These are phyloP conservation scores for Oreochromis tanganicae DNA, from an alignment of 2,113 vertebrate species.

Conservation along the genomic window DNA sequence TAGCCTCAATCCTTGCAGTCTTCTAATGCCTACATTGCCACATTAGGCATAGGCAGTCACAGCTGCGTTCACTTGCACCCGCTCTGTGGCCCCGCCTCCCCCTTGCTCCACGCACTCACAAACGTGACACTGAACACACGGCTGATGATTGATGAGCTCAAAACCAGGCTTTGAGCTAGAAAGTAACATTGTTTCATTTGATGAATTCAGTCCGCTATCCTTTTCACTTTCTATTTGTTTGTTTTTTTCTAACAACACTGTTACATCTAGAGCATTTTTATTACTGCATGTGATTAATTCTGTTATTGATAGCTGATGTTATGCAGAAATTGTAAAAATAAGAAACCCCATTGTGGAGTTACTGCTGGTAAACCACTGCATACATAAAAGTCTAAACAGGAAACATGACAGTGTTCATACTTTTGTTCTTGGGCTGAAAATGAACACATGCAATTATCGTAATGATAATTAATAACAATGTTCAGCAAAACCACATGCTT, in stretches of 20 bases:
- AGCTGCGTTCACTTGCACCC: neutral
- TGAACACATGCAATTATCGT: neutral
- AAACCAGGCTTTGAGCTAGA: slow-evolving; percentile 34
- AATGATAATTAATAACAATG: neutral
- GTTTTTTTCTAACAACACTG: neutral
- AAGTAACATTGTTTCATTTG: slow-evolving; percentile 43
- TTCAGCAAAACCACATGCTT: neutral
- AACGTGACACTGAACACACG: slow-evolving; percentile 34
- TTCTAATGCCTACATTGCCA: neutral
- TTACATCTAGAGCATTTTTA: neutral
- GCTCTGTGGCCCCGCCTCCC: neutral
- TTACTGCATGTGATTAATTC: neutral
- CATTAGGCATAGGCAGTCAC: slow-evolving; percentile 17
- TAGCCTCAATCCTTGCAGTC: neutral
- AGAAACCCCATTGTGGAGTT: neutral
- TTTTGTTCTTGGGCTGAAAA: neutral
- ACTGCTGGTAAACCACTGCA: neutral
- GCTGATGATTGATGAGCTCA: slow-evolving; percentile 59
- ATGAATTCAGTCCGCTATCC: slow-evolving; percentile 2
- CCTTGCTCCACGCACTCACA: neutral
- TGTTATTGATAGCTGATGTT: neutral
- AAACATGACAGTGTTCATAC: neutral
- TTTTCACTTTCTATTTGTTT: neutral
- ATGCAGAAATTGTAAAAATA: neutral
- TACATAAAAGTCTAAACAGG: slow-evolving; percentile 5